Evolutionary conservation across 2,888 invertebrate species (phyloP).

Genomic region (Andrena bucephala): DNA sequence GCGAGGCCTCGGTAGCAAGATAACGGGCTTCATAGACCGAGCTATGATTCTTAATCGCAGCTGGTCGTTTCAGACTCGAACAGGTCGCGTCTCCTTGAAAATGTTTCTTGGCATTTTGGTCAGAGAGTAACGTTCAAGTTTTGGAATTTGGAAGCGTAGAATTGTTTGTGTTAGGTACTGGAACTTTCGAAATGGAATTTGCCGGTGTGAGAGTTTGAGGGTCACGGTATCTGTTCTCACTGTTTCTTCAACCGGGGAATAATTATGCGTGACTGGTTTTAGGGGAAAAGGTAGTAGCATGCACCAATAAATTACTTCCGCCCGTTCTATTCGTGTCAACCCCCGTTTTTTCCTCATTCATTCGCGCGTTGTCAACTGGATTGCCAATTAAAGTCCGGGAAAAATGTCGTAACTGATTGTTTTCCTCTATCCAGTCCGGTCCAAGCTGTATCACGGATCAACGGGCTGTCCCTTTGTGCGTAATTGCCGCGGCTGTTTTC

Average conservation of each 20-base stretch:
- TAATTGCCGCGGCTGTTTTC: constrained; percentile 24
- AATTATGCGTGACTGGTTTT: constrained; percentile 1
- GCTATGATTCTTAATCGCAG: constrained; percentile 10
- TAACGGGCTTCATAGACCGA: constrained; percentile 6
- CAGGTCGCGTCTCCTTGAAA: too few relatives aligned
- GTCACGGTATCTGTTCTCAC: background rate
- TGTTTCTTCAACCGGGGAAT: constrained; percentile 18
- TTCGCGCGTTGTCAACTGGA: constrained; percentile 5
- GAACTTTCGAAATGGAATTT: too few relatives aligned
- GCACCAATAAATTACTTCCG: constrained; percentile 36
- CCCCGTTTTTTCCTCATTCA: background rate
- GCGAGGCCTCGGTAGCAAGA: background rate
- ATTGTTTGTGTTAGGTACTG: too few relatives aligned
- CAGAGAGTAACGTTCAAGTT: too few relatives aligned
- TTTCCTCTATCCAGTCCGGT: background rate
- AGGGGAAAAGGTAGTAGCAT: background rate
- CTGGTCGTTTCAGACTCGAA: background rate
- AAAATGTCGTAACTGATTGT: constrained; percentile 54
- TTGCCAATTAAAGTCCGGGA: constrained; percentile 58
- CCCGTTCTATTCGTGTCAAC: constrained; percentile 4
- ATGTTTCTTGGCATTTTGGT: too few relatives aligned
- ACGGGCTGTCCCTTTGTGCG: constrained; percentile 9
- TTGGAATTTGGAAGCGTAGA: too few relatives aligned
- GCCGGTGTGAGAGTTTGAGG: background rate
- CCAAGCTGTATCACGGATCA: constrained; percentile 3